Evolutionary conservation across 53 echinoderm and acorn worm species (phyloP).

Genomic region (Echinarachnius parma): DNA sequence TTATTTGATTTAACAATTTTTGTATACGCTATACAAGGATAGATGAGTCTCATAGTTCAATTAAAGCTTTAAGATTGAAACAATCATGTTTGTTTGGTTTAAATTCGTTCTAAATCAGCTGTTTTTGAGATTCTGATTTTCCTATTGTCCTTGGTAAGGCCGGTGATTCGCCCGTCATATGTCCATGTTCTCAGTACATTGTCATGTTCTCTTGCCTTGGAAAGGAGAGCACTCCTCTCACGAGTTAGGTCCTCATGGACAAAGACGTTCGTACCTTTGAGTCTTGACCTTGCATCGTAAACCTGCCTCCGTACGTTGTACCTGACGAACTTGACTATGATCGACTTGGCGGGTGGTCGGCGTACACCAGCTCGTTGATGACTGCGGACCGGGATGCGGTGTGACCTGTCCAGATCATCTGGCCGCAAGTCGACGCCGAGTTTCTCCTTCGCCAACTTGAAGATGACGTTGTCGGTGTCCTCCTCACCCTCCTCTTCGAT

Average conservation of each 20-base stretch:
- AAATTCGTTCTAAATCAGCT: conserved; percentile 21
- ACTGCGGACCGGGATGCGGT: conserved; percentile 16
- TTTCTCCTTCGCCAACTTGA: conserved; percentile 29
- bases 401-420: conserved; percentile 35
- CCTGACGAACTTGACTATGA: conserved; percentile 40
- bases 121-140: conserved; percentile 7
- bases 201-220: conserved; percentile 6
- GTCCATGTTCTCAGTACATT: conserved; percentile 32
- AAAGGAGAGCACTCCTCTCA: conserved; percentile 20
- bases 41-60: no score
- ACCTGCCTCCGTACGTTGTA: conserved; percentile 41
- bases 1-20: no score
- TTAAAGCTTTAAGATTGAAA: no score
- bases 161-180: conserved; percentile 29
- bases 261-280: conserved; percentile 34
- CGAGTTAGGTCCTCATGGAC: conserved; percentile 46
- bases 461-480: conserved; percentile 23
- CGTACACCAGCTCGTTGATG: conserved; percentile 10
- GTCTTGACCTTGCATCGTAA: conserved; percentile 23
- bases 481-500: conserved; percentile 20
- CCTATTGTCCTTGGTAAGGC: conserved; percentile 3
- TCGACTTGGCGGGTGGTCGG: background rate
- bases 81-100: no score
- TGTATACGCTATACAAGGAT: no score
- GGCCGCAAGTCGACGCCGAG: conserved; percentile 22